Evolutionary conservation across 2,797 vertebrate species (phyloP), one percentile per base, ranked within the genome.

Genomic region (Parauchenoglanis punctatus): DNA sequence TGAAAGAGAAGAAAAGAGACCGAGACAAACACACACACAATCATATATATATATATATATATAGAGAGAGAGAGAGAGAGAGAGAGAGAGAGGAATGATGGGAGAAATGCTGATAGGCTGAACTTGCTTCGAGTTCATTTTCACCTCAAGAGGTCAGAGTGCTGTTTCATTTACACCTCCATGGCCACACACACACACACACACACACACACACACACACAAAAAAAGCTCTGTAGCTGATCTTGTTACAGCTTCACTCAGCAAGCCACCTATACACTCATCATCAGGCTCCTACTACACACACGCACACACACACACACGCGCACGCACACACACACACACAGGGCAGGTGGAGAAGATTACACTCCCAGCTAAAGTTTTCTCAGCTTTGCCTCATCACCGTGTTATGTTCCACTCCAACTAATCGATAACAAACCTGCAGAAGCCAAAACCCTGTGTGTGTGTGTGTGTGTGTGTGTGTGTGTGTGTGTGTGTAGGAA

Each of bases 91-190:
- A 7, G 58, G 72, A 49, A 12, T 58, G n/a, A 63, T 44, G 58
- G 20, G 13, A 25, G 25, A 84, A n/a, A 86, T 5, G 68, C 86
- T 90, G 93, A 85, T 84, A 44, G 73, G 78, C 72, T 44, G 59
- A 68, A 88, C 35, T 15, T 10, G 7, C 72, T 86, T 83, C 54
- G 72, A 88, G 95, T 95, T 96, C 94, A 97, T 96, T 97, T 96
- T 95, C 96, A 96, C 96, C 94, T 95, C 90, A 87, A 87, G 91
- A 90, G 87, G 88, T 92, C 93, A 93, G 92, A 92, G 83, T 15
- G 81, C 54, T 92, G 93, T 88, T 93, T 93, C 96, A 96, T 97
- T 97, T 95, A 96, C 96, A 96, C 96, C 93, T 96, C 89, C 61
- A 85, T 89, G 6, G 90, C 88, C 65, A 77, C 85, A 85, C 93